Evolutionary conservation across 2,113 vertebrate species (phyloP).

Genomic region (Chloroceryle aenea): DNA sequence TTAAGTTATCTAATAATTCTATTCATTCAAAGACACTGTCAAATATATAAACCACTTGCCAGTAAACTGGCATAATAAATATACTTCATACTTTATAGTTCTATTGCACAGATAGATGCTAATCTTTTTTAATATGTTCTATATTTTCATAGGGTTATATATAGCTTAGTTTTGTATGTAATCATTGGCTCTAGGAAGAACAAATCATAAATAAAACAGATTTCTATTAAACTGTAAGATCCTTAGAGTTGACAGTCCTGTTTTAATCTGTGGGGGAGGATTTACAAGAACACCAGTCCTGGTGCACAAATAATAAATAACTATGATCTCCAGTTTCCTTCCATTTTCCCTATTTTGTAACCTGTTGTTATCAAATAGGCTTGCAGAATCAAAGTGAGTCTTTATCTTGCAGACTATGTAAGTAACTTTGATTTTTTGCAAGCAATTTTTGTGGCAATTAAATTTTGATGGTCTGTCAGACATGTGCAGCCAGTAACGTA

Average conservation of each 20-base stretch:
- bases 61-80: neutral
- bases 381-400: neutral
- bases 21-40: neutral
- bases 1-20: conserved; percentile 18
- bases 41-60: neutral
- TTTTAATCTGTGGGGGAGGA: neutral
- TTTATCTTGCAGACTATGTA: neutral
- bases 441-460: conserved; percentile 56
- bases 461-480: conserved; percentile 62
- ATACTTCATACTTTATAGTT: neutral
- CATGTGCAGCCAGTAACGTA: conserved; percentile 24
- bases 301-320: neutral
- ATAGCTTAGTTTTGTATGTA: neutral
- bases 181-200: neutral
- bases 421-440: conserved; percentile 36
- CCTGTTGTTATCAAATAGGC: conserved; percentile 11
- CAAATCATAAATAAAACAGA: conserved; percentile 28
- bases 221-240: neutral
- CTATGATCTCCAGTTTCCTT: neutral
- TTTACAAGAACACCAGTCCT: neutral
- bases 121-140: neutral
- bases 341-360: conserved; percentile 14
- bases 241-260: neutral
- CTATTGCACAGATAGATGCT: neutral
- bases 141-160: neutral